These are phyloP conservation scores for Apamea anceps DNA, from an alignment of 2,888 invertebrate genomes.

Conservation along the genomic window DNA sequence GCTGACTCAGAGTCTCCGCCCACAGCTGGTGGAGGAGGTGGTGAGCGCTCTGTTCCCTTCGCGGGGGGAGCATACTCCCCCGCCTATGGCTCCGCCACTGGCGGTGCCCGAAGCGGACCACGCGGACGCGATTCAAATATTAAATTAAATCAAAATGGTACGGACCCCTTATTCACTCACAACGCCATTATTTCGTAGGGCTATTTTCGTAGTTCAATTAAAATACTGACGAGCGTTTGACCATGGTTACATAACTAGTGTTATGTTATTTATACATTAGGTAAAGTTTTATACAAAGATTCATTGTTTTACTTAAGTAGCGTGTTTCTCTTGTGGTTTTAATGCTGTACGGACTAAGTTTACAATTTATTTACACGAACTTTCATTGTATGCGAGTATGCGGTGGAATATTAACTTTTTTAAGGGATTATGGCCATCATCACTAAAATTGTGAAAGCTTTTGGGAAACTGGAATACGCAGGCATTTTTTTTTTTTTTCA, in stretches of 20 bases:
- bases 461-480: not conserved
- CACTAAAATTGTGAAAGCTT: not conserved
- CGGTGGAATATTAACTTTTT: not conserved
- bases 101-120: too few relatives aligned
- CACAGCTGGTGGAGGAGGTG: too few relatives aligned
- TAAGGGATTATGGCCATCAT: not conserved
- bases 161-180: too few relatives aligned
- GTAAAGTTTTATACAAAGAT: slow-evolving; percentile 29
- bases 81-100: too few relatives aligned
- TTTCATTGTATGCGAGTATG: slow-evolving; percentile 3
- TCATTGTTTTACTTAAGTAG: slow-evolving; percentile 39
- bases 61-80: too few relatives aligned
- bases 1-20: too few relatives aligned
- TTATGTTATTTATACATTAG: slow-evolving; percentile 8
- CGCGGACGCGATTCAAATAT: too few relatives aligned
- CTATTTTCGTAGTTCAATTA: not conserved
- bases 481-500: not conserved
- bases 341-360: not conserved
- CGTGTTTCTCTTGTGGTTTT: slow-evolving; percentile 27
- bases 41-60: too few relatives aligned
- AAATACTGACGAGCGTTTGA: not conserved
- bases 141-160: too few relatives aligned
- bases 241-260: not conserved
- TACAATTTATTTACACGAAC: slow-evolving; percentile 29
- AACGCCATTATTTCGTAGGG: not conserved